Evolutionary conservation across 2,888 invertebrate species (phyloP).

Genomic region (Carabus problematicus): DNA sequence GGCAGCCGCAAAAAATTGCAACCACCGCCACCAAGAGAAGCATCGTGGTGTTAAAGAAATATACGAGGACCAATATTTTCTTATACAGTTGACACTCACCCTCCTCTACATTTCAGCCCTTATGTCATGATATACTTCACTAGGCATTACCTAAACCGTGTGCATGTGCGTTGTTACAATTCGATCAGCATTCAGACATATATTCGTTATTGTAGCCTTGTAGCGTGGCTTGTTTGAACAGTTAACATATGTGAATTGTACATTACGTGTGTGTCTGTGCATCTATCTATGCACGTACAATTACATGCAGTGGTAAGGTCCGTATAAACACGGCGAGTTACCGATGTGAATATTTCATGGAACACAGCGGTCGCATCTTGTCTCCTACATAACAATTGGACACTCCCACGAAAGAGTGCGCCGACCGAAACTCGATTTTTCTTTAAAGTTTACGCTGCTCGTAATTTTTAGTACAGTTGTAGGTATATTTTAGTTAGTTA

Average conservation of each 20-base stretch:
- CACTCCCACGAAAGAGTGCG: constrained; percentile 31
- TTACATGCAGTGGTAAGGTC: neutral
- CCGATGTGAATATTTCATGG: constrained; percentile 38
- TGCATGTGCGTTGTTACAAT: no score
- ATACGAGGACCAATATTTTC: no score
- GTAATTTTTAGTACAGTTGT: neutral
- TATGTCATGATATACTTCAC: no score
- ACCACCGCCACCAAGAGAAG: constrained; percentile 19
- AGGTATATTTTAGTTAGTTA: neutral
- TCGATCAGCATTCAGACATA: neutral
- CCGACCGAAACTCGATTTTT: constrained; percentile 19
- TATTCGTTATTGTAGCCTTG: neutral
- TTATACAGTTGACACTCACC: no score
- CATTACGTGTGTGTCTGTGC: neutral
- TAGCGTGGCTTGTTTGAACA: neutral
- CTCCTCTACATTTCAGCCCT: no score
- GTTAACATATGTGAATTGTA: constrained; percentile 1
- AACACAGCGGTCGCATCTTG: constrained; percentile 19
- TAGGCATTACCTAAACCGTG: no score
- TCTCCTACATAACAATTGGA: constrained; percentile 38
- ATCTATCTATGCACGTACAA: neutral
- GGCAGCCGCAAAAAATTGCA: constrained; percentile 47
- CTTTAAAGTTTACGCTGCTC: constrained; percentile 22
- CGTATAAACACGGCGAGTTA: neutral
- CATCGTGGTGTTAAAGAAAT: constrained; percentile 11